Conservation (phyloP, 2,888 invertebrate species). For the Synergus laeviventris region DNA sequence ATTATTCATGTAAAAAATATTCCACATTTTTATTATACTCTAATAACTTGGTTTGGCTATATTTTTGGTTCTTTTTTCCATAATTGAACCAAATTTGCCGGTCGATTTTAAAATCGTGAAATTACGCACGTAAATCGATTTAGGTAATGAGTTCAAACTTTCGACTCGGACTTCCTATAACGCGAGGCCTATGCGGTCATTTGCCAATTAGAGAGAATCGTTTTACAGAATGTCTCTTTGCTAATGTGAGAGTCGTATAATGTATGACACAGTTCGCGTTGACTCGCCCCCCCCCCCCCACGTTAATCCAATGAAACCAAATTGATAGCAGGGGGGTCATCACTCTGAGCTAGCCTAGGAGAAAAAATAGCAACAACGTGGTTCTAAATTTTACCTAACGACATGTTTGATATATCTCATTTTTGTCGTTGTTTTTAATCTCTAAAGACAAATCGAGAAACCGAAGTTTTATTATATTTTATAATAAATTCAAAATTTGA, state of each 20-base stretch:
- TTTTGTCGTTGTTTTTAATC: not conserved
- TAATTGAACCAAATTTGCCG: too few species aligned
- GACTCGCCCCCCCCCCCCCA: too few species aligned
- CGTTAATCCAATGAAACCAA: conserved; percentile 22
- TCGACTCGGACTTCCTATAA: conserved; percentile 27
- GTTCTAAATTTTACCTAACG: not conserved
- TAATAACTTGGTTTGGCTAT: too few species aligned
- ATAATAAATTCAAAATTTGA: too few species aligned
- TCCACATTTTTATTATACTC: too few species aligned
- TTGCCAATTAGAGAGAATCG: conserved; percentile 38
- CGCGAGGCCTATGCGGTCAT: conserved; percentile 11
- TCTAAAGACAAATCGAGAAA: not conserved
- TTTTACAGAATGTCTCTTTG: not conserved
- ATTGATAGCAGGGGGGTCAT: not conserved
- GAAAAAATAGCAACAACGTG: not conserved
- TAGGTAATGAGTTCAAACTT: conserved; percentile 38
- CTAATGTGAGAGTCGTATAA: conserved; percentile 33
- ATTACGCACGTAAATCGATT: conserved; percentile 23
- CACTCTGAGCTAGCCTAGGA: too few species aligned
- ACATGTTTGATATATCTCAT: not conserved
- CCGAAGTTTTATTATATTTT: too few species aligned
- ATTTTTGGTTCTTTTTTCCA: too few species aligned
- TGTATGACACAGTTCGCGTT: conserved; percentile 24
- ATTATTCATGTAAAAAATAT: too few species aligned
- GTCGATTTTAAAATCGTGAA: too few species aligned